Evolutionary conservation across 1,140 invertebrate genomes (phyloP), one percentile per base, ranked within the genome.

Genomic region (Panulirus ornatus): DNA sequence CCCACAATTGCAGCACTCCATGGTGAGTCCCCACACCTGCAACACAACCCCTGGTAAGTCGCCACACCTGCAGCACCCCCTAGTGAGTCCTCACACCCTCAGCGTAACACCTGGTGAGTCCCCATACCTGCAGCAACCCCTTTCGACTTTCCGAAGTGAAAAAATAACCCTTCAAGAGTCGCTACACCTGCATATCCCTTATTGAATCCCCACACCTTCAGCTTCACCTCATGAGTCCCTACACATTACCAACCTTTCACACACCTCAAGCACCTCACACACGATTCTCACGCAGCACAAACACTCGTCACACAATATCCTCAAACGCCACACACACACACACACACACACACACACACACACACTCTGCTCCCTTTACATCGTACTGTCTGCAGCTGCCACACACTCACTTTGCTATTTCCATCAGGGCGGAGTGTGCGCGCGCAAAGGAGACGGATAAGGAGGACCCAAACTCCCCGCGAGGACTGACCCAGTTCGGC

Each of bases 21-120:
- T n/a, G 44, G 44, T 47, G 44, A 47, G n/a, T 71, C 34, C 22
- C 8, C 66, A n/a, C 8, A 71, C n/a, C n/a, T 71, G 34, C 66
- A 71, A 6, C 5, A 30, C 38, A 73, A 94, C n/a, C n/a, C n/a
- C n/a, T n/a, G n/a, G n/a, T n/a, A n/a, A n/a, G n/a, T n/a, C n/a
- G n/a, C n/a, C n/a, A n/a, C n/a, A n/a, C n/a, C 85, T 94, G 94
- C 92, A 93, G 94, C 84, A 94, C 94, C 14, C 93, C 94, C 63
- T 94, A 94, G 90, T 58, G 51, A 58, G 51, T 58, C 9, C 51
- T 22, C 51, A 58, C 51, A 58, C 51, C 51, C n/a, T 14, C 51
- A 58, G 34, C 70, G 19, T 14, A n/a, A 3, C 70, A 16, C 54
- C 54, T 58, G 54, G 14, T 58, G 54, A 58, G 54, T 58, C 11